Base-by-base conservation (phyloP, 2,888 invertebrate genomes). In the Meandrusa payeni region DNA sequence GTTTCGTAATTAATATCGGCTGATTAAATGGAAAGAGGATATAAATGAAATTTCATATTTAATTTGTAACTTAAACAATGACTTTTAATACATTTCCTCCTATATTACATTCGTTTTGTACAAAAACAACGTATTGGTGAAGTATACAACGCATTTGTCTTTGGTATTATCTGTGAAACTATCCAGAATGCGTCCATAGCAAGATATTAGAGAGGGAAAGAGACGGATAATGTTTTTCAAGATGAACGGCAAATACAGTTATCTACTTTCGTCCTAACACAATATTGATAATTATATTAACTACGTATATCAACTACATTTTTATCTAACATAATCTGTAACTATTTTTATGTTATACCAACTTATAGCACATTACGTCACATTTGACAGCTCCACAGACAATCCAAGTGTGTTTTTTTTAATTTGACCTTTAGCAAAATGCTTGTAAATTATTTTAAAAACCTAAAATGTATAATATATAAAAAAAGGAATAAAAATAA, bases 1-100 rank as follows among this genome's bases (percentile, higher is more conserved):
- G n/a, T n/a, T n/a, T n/a, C n/a, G n/a, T n/a, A n/a, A n/a, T n/a
- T n/a, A n/a, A n/a, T n/a, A n/a, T n/a, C n/a, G n/a, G n/a, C n/a
- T n/a, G n/a, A n/a, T n/a, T n/a, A n/a, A n/a, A n/a, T n/a, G n/a
- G n/a, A 15, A 15, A 15, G 15, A 9, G 60, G 50, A 40, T 29
- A 43, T 29, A 72, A 83, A 79, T 79, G 70, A 83, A 78, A 76
- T 72, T 31, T 57, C 70, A 55, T 46, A 36, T 48, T 43, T 71
- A 69, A 73, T 75, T 79, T 76, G 73, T 77, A 86, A 85, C 81
- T 83, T 82, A 82, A 83, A 83, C 76, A 66, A 81, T 83, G 81
- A 86, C 81, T 85, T 86, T 85, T 87, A 87, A 83, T 86, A 82
- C 77, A 81, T 71, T 76, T 75, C 64, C 27, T 73, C 68, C 76